Percentiles rank a stretch among this genome's conserved stretches.
Evolutionary conservation across 2,888 invertebrate genomes (phyloP).

Genomic region (Xylocampa areola): DNA sequence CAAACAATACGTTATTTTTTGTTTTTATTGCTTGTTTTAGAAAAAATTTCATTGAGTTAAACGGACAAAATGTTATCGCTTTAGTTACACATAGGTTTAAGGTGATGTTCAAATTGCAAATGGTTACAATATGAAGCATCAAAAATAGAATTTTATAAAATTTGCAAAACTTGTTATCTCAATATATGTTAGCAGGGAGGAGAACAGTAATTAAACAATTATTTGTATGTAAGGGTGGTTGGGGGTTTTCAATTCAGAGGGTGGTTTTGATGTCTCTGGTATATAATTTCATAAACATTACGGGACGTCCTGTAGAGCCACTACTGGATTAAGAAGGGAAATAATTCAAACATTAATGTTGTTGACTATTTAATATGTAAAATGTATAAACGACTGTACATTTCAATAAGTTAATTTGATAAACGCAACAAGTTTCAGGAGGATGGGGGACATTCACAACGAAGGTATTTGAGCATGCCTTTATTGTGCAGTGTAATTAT

Average conservation of each 20-base stretch:
- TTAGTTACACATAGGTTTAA: slow-evolving; percentile 22
- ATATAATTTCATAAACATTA: slow-evolving; percentile 38
- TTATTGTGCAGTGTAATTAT: slow-evolving; percentile 79
- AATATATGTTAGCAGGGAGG: slow-evolving; percentile 75
- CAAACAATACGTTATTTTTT: slow-evolving; percentile 43
- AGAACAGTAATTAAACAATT: slow-evolving; percentile 49
- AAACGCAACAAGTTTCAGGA: slow-evolving; percentile 73
- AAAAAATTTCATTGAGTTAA: slow-evolving; percentile 2
- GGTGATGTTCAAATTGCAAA: slow-evolving; percentile 31
- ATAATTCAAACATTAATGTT: slow-evolving; percentile 75
- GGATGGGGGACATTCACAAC: slow-evolving; percentile 73
- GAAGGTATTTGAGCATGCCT: slow-evolving; percentile 84
- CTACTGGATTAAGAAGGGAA: slow-evolving; percentile 66
- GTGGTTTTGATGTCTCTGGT: slow-evolving; percentile 19
- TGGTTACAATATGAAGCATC: slow-evolving; percentile 35
- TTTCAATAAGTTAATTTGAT: slow-evolving; percentile 81
- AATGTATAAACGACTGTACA: slow-evolving; percentile 86
- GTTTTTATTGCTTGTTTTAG: slow-evolving; percentile 24
- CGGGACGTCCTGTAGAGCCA: slow-evolving; percentile 51
- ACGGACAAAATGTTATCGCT: slow-evolving; percentile 7
- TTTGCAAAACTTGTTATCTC: slow-evolving; percentile 79
- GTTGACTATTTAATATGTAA: slow-evolving; percentile 86
- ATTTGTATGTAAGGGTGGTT: slow-evolving; percentile 51
- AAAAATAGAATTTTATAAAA: slow-evolving; percentile 66
- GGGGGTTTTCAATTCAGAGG: slow-evolving; percentile 39